Percentiles rank a stretch among this genome's conserved stretches.
Conservation (phyloP, 2,888 invertebrate genomes). For the Stenotaenia linearis region DNA sequence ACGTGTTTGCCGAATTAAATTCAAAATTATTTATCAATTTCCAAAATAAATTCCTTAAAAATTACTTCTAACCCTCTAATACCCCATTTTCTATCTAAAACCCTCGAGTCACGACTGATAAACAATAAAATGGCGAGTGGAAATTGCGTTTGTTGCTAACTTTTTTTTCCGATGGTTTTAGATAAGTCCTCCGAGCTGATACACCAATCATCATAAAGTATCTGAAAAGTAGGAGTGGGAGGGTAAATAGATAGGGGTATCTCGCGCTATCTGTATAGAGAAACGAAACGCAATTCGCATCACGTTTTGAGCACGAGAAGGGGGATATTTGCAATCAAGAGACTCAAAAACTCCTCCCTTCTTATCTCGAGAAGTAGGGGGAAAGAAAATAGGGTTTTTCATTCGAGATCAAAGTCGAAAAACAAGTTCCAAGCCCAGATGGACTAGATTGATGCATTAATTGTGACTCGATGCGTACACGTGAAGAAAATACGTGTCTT, state of each 20-base stretch:
- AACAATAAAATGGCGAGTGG: not conserved
- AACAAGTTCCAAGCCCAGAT: not conserved
- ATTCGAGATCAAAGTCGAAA: not conserved
- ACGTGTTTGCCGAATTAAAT: not conserved
- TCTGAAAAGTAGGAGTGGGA: not conserved
- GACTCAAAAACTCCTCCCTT: constrained; percentile 12
- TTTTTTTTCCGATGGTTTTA: not conserved
- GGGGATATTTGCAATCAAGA: constrained; percentile 26
- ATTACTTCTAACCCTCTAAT: not conserved
- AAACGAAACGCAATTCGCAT: constrained; percentile 4
- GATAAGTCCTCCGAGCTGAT: not conserved
- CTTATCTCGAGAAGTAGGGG: not conserved
- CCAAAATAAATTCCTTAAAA: not conserved
- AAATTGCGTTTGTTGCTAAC: not conserved
- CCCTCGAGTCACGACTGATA: not conserved
- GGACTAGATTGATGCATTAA: not conserved
- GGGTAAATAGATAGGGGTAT: constrained; percentile 19
- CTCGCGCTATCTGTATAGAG: not conserved
- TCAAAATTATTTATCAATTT: not conserved
- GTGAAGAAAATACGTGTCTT: not conserved
- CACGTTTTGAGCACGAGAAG: not conserved
- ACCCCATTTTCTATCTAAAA: not conserved
- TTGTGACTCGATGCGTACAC: too few species aligned
- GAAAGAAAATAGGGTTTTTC: not conserved
- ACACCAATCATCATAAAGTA: constrained; percentile 6